phyloP scores from a whole-genome alignment of 1,140 invertebrate genomes.

The Proales similis region DNA sequence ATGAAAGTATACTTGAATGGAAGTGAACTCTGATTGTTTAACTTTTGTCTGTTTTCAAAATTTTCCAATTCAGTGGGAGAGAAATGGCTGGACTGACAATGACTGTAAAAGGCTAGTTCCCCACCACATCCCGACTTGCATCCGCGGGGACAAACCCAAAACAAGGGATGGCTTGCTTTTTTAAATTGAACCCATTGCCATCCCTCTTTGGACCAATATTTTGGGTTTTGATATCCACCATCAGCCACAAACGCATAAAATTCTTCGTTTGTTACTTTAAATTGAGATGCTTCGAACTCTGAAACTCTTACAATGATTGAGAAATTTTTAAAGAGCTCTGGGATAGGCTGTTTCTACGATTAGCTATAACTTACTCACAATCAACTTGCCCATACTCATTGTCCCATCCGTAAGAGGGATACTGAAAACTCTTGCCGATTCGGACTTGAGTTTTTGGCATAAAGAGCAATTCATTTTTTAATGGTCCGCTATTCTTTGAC shows the following conservation, averaged over 20 bases:
- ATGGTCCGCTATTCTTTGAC: constrained; percentile 37
- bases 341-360: not conserved
- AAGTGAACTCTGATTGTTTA: not conserved
- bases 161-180: constrained; percentile 46
- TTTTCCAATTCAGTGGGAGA: not conserved
- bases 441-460: constrained; percentile 42
- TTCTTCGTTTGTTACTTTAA: constrained; percentile 46
- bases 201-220: constrained; percentile 48
- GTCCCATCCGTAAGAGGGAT: constrained; percentile 53
- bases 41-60: constrained; percentile 1
- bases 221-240: constrained; percentile 45
- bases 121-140: constrained; percentile 49
- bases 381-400: constrained; percentile 48
- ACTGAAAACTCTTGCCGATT: constrained; percentile 48
- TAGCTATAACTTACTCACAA: constrained; percentile 42
- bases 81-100: constrained; percentile 37
- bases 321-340: constrained; percentile 1
- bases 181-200: constrained; percentile 48
- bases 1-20: constrained; percentile 22
- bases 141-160: constrained; percentile 47
- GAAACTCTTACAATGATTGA: constrained; percentile 42
- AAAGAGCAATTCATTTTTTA: constrained; percentile 42
- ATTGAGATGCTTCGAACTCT: constrained; percentile 49
- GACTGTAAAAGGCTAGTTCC: constrained; percentile 41
- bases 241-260: constrained; percentile 48